A percentile compares a stretch with the other conserved stretches of the same genome.
Conservation (phyloP, 1,140 invertebrate genomes). For the Melitaea cinxia region DNA sequence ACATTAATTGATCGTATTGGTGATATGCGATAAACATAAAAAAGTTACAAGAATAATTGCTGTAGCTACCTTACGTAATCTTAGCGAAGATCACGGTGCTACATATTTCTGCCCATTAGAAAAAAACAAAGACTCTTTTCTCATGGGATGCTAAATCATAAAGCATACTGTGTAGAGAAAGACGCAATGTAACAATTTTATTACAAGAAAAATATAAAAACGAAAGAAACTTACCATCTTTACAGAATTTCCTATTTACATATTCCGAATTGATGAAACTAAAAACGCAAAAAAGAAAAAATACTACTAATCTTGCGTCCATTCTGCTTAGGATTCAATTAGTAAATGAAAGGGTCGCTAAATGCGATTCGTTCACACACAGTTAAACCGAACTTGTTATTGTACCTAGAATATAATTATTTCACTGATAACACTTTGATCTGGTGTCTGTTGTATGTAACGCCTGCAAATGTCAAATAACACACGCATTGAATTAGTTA, state of each 20-base stretch:
- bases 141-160: no score
- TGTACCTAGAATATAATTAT: constrained; percentile 6
- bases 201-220: background rate
- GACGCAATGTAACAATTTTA: background rate
- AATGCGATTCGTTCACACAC: background rate
- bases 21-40: no score
- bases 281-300: constrained; percentile 15
- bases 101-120: no score
- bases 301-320: constrained; percentile 35
- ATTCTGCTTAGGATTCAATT: constrained; percentile 27
- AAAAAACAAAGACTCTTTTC: no score
- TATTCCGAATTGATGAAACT: constrained; percentile 34
- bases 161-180: no score
- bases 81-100: no score
- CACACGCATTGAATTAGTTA: no score
- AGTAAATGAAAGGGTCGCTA: constrained; percentile 8
- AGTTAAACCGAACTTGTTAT: background rate
- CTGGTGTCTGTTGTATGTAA: background rate
- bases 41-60: no score
- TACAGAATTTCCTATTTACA: constrained; percentile 44
- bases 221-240: constrained; percentile 36
- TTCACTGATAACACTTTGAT: background rate
- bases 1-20: no score
- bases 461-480: no score
- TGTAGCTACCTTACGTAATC: no score